phyloP scores from a whole-genome alignment of 2,888 invertebrate species.

The Listrodromus nycthemerus region DNA sequence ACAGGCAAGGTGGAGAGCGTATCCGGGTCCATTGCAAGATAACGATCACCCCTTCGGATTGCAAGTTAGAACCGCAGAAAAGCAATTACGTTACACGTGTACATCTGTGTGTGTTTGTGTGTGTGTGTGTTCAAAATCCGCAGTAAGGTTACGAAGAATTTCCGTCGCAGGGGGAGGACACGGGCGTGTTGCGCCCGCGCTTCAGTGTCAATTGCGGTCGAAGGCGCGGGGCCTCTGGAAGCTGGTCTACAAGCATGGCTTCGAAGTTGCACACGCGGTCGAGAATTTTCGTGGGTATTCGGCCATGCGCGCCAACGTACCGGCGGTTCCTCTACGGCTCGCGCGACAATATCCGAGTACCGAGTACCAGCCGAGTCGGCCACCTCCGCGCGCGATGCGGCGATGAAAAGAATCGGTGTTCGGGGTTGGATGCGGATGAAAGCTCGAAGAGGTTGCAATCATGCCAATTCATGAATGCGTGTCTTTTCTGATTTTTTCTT shows the following conservation, averaged over 20 bases:
- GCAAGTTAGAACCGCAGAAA: conserved; percentile 31
- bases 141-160: conserved; percentile 56
- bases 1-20: neutral
- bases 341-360: conserved; percentile 56
- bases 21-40: conserved; percentile 40
- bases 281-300: conserved; percentile 68
- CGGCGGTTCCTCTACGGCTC: conserved; percentile 47
- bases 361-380: conserved; percentile 50
- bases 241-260: conserved; percentile 58
- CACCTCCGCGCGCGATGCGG: conserved; percentile 34
- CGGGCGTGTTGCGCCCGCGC: conserved; percentile 44
- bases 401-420: neutral
- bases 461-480: neutral
- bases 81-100: conserved; percentile 56
- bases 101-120: neutral
- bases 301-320: conserved; percentile 69
- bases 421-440: conserved; percentile 5
- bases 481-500: too few species aligned
- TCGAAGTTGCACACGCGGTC: conserved; percentile 63
- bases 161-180: conserved; percentile 18
- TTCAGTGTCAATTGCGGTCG: conserved; percentile 25
- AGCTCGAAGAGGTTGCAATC: neutral
- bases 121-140: conserved; percentile 16
- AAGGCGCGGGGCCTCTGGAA: conserved; percentile 64
- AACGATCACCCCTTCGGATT: conserved; percentile 43